Percentiles rank a stretch among this genome's conserved stretches.
These are phyloP conservation scores for Listrodromus nycthemerus DNA, from an alignment of 2,888 invertebrate genomes.

Conservation along the genomic window DNA sequence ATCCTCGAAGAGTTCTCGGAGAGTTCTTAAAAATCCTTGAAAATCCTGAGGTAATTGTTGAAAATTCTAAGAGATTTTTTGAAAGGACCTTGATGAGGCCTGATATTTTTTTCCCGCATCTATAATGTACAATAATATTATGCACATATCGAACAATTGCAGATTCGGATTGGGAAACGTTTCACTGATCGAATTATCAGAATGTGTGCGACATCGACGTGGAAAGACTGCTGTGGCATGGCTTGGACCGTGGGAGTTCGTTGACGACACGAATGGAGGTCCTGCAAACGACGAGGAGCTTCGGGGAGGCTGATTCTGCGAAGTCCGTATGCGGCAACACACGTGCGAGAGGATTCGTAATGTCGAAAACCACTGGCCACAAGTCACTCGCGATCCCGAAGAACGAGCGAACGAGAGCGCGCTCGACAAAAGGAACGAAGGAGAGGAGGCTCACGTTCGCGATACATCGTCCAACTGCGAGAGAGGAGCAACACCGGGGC, in stretches of 20 bases:
- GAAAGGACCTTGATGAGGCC: too few species aligned
- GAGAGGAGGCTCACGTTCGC: conserved; percentile 16
- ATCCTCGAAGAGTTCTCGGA: too few species aligned
- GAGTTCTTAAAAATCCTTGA: too few species aligned
- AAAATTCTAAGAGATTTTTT: too few species aligned
- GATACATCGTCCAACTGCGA: conserved; percentile 43
- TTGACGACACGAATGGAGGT: conserved; percentile 23
- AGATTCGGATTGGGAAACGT: too few species aligned
- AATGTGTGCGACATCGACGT: neutral
- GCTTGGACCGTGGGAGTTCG: neutral
- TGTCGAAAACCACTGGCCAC: conserved; percentile 18
- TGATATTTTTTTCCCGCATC: too few species aligned
- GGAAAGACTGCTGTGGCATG: neutral
- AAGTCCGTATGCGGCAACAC: conserved; percentile 13
- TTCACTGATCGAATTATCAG: conserved; percentile 1
- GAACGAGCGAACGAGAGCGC: conserved; percentile 8
- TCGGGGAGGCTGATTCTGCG: conserved; percentile 39
- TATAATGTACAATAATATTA: too few species aligned
- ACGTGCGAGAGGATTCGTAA: conserved; percentile 9
- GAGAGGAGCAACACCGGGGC: conserved; percentile 52
- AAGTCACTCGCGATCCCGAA: conserved; percentile 20
- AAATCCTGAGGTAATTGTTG: too few species aligned
- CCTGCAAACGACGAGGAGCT: conserved; percentile 12
- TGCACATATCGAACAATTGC: too few species aligned
- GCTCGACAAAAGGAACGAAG: conserved; percentile 36